A percentile compares a stretch with the other conserved stretches of the same genome.
phyloP scores from a whole-genome alignment of 2,113 vertebrate species.

The Ramphastos sulfuratus region DNA sequence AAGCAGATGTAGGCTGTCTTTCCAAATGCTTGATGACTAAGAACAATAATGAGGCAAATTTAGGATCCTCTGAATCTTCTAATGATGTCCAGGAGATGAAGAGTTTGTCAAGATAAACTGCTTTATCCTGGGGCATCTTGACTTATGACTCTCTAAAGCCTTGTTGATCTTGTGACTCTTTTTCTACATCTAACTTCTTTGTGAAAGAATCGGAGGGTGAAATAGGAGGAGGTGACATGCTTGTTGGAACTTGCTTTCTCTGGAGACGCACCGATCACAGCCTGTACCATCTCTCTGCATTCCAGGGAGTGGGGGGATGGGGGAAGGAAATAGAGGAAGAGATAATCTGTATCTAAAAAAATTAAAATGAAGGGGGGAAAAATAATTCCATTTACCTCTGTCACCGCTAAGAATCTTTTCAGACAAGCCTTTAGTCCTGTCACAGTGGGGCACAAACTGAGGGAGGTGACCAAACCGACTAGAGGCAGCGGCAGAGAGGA shows the following conservation, averaged over 20 bases:
- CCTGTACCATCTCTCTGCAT: background rate
- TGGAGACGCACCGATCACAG: background rate
- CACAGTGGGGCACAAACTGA: background rate
- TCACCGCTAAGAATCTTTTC: constrained; percentile 6
- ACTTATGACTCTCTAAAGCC: background rate
- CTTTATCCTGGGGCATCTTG: constrained; percentile 13
- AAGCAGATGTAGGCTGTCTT: background rate
- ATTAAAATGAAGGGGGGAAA: background rate
- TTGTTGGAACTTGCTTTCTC: constrained; percentile 47
- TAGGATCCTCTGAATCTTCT: constrained; percentile 13
- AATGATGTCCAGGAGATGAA: constrained; percentile 23
- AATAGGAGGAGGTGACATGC: constrained; percentile 45
- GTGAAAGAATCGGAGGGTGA: background rate
- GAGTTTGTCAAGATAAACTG: constrained; percentile 18
- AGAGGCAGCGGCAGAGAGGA: background rate
- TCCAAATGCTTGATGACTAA: constrained; percentile 36
- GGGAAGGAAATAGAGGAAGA: background rate
- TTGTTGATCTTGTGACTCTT: background rate
- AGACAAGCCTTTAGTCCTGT: background rate
- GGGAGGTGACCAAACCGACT: background rate
- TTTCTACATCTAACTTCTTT: background rate
- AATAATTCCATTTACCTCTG: background rate
- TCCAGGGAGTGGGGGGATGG: background rate
- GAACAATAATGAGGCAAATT: background rate
- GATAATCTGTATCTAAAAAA: background rate